These are phyloP conservation scores for Ostrea denselamellosa DNA, from an alignment of 1,140 invertebrate genomes.

Conservation along the genomic window DNA sequence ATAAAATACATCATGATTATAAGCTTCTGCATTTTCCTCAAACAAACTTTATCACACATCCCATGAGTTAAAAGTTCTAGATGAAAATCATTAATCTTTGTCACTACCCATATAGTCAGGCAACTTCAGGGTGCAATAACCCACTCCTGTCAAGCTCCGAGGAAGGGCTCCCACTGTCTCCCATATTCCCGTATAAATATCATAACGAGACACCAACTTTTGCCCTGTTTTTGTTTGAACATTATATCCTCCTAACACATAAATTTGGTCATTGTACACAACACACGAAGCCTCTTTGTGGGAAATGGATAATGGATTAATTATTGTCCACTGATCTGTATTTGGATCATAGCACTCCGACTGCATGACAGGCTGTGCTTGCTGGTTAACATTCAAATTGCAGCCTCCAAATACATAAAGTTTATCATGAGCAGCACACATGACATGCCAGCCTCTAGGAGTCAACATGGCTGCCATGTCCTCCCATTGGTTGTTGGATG, in stretches of 20 bases:
- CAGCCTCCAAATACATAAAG: slow-evolving; percentile 88
- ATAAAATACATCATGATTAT: not conserved
- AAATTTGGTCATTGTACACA: slow-evolving; percentile 77
- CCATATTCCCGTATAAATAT: slow-evolving; percentile 77
- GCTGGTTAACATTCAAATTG: slow-evolving; percentile 83
- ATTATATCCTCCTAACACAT: slow-evolving; percentile 79
- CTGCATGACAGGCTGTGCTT: slow-evolving; percentile 85
- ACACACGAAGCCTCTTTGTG: slow-evolving; percentile 79
- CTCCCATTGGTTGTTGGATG: slow-evolving; percentile 76
- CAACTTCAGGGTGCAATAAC: slow-evolving; percentile 77
- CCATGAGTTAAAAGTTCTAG: not conserved
- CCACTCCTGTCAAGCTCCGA: slow-evolving; percentile 77
- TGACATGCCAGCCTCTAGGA: slow-evolving; percentile 79
- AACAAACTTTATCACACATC: not conserved
- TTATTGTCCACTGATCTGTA: slow-evolving; percentile 84
- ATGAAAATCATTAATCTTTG: slow-evolving; percentile 22
- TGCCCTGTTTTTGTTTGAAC: slow-evolving; percentile 79
- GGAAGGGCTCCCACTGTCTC: slow-evolving; percentile 78
- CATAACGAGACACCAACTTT: slow-evolving; percentile 77
- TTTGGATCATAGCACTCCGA: slow-evolving; percentile 85
- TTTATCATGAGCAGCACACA: slow-evolving; percentile 83
- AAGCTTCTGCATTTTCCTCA: not conserved
- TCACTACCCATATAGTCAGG: slow-evolving; percentile 68
- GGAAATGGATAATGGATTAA: slow-evolving; percentile 82
- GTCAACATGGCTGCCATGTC: slow-evolving; percentile 78